phyloP scores from a whole-genome alignment of 2,113 vertebrate genomes.

The Serilophus lunatus region DNA sequence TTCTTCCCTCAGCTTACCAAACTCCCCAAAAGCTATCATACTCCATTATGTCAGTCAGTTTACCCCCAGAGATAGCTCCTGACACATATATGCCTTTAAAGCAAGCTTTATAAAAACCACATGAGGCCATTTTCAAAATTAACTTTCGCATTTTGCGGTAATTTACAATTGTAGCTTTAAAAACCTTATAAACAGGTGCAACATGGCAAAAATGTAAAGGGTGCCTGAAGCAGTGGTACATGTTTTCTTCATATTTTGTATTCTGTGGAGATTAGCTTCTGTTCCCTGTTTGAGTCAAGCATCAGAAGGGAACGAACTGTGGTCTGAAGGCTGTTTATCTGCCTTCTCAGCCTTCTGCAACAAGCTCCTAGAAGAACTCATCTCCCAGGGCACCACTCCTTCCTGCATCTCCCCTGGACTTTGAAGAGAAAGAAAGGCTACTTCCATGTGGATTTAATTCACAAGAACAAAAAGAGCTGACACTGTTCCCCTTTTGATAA shows the following conservation, averaged over 20 bases:
- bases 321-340: neutral
- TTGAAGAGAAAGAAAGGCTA: neutral
- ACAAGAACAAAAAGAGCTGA: neutral
- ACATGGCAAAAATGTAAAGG: neutral
- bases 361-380: neutral
- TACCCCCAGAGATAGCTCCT: neutral
- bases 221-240: neutral
- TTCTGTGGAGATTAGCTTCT: neutral
- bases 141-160: neutral
- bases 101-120: neutral
- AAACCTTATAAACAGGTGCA: neutral
- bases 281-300: neutral
- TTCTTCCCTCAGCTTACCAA: neutral
- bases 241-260: neutral
- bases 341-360: neutral
- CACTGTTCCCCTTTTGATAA: neutral
- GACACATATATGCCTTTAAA: neutral
- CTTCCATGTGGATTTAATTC: neutral
- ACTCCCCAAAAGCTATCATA: neutral
- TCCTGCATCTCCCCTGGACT: neutral
- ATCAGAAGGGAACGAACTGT: neutral
- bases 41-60: neutral
- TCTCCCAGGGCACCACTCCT: neutral
- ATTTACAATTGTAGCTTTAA: neutral
- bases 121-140: neutral